phyloP scores from a whole-genome alignment of 2,888 invertebrate genomes.

The Lycophotia porphyrea region DNA sequence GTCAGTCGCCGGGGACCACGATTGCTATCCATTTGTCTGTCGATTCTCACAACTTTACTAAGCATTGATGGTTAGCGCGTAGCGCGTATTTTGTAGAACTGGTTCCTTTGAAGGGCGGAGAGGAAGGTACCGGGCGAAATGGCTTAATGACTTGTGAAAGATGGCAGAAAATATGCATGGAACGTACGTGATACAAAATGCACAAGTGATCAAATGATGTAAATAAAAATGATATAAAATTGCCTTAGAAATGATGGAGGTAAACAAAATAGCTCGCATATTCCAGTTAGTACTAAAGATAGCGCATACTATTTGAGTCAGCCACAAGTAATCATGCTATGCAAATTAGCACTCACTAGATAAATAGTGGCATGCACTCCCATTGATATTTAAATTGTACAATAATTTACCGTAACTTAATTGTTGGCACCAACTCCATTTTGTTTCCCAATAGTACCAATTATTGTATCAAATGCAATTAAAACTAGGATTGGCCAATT shows the following conservation, averaged over 20 bases:
- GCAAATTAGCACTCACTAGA: conserved; percentile 43
- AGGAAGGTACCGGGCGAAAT: background rate
- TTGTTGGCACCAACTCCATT: conserved; percentile 36
- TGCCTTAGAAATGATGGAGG: background rate
- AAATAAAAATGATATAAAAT: background rate
- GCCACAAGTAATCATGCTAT: conserved; percentile 34
- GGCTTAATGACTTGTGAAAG: background rate
- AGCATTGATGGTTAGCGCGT: conserved; percentile 35
- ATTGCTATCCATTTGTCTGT: conserved; percentile 50
- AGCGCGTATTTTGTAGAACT: conserved; percentile 13
- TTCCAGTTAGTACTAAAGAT: conserved; percentile 13
- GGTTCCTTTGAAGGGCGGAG: background rate
- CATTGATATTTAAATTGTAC: conserved; percentile 59
- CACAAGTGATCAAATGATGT: background rate
- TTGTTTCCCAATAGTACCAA: conserved; percentile 52
- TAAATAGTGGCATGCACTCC: conserved; percentile 49
- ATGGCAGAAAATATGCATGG: background rate
- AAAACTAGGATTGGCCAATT: conserved; percentile 43
- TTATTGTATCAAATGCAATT: conserved; percentile 57
- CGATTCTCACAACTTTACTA: conserved; percentile 47
- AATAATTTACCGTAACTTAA: conserved; percentile 49
- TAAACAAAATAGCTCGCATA: background rate
- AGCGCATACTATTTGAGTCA: conserved; percentile 20
- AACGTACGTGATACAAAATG: background rate
- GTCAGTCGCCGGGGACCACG: conserved; percentile 42